Base-by-base conservation (phyloP, 1,140 invertebrate genomes). In the Lepidurus arcticus region DNA sequence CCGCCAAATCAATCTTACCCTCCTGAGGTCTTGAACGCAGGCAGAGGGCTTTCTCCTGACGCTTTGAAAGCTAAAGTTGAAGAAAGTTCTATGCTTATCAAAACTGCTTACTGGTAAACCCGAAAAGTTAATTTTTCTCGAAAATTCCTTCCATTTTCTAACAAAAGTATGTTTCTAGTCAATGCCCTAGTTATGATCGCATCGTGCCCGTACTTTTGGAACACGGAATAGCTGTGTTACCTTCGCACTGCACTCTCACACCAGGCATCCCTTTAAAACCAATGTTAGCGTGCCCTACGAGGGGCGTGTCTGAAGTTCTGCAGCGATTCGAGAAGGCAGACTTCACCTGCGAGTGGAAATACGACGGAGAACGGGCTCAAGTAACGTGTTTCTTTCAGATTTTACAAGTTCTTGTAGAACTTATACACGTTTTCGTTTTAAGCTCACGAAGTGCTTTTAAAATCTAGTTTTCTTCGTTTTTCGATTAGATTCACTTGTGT, bases 301-400 rank as follows among this genome's bases (percentile, higher is more conserved):
- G 95, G 85, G 96, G 96, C 4, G 90, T 95, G 3, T 88, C 90
- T 77, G 97, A 99, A 86, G 94, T 99, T 16, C 85, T 99, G 5
- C 88, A 91, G 75, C 88, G 96, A 78, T 99, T 99, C 86, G 96
- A 98, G 79, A 90, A 92, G 43, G 86, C 93, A 81, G 91, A 93
- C 82, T 99, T 99, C 83, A 98, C 97, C 3, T 99, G 97, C 85
- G 98, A 99, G 88, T 99, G 92, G 90, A 99, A 99, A 85, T 99
- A 99, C 85, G 98, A 99, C 86, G 98, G 98, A 6, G 98, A 99
- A 88, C 87, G 98, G 83, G 98, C 96, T 6, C 98, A 99, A 88
- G 92, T 96, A 9, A 65, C 75, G 21, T 76, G 13, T 42, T 78
- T 42, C 24, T 65, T 21, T 16, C 7, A 7, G 7, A 65, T 65